Evolutionary conservation across 2,113 vertebrate genomes (phyloP).

Genomic region (Psephotus haematonotus): DNA sequence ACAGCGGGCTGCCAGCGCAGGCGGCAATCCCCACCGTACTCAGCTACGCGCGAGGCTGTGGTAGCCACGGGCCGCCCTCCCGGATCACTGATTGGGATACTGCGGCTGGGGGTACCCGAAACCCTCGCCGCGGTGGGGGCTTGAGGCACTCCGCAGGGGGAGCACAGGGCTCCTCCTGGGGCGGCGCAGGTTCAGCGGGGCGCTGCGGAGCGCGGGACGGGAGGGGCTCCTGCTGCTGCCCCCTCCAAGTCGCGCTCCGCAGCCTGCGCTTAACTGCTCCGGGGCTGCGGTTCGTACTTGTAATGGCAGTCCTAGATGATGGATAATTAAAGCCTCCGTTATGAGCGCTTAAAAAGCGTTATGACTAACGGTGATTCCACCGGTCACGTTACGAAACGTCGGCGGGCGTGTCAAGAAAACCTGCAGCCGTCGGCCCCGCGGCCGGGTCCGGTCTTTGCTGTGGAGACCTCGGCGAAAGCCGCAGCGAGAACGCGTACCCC

Average conservation of each 20-base stretch:
- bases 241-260: background rate
- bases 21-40: fast-evolving
- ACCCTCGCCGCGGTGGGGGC: background rate
- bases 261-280: no score
- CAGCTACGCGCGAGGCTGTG: background rate
- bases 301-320: background rate
- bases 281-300: background rate
- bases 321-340: background rate
- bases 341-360: background rate
- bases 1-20: background rate
- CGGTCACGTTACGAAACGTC: background rate
- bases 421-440: background rate
- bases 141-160: background rate
- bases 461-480: no score
- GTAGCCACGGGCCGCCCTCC: background rate
- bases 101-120: background rate
- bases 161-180: background rate
- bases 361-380: no score
- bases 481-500: background rate
- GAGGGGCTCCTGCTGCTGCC: background rate
- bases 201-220: background rate
- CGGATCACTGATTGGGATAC: fast-evolving
- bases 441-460: background rate
- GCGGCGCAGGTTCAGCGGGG: background rate
- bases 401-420: no score